phyloP scores from a whole-genome alignment of 1,140 invertebrate genomes.

The Euglossa dilemma region DNA sequence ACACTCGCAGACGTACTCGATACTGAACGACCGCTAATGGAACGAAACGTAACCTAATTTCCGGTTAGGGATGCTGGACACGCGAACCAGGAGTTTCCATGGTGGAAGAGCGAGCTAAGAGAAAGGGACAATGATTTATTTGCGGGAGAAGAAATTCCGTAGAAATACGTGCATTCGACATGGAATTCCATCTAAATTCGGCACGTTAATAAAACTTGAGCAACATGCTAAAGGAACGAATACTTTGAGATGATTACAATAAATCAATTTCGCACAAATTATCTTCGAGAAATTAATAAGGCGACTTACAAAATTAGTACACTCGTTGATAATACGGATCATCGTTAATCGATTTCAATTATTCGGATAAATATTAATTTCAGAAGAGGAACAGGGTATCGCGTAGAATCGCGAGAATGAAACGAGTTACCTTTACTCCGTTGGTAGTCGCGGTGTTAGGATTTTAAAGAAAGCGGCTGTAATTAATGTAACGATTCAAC shows the following conservation, averaged over 20 bases:
- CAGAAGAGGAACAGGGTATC: too few relatives aligned
- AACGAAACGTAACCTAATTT: slow-evolving; percentile 25
- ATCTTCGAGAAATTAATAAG: too few relatives aligned
- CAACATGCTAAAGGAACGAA: neutral
- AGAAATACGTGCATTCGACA: neutral
- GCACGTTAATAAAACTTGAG: neutral
- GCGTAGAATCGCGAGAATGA: too few relatives aligned
- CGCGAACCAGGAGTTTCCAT: neutral
- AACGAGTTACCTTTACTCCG: neutral
- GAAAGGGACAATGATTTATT: slow-evolving; percentile 15
- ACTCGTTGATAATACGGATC: too few relatives aligned
- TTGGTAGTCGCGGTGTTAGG: too few relatives aligned
- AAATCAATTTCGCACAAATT: neutral
- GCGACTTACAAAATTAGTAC: too few relatives aligned
- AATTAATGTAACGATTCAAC: too few relatives aligned
- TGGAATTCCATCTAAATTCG: neutral
- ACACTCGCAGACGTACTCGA: neutral
- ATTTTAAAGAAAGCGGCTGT: too few relatives aligned
- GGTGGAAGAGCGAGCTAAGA: neutral
- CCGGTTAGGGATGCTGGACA: neutral
- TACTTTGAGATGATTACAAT: neutral
- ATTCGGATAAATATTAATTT: too few relatives aligned
- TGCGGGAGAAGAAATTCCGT: slow-evolving; percentile 4
- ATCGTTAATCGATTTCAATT: too few relatives aligned
- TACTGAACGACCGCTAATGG: neutral